A percentile compares a stretch with the other conserved stretches of the same genome.
phyloP scores from a whole-genome alignment of 2,888 invertebrate species.

The Caenorhabditis sp. region DNA sequence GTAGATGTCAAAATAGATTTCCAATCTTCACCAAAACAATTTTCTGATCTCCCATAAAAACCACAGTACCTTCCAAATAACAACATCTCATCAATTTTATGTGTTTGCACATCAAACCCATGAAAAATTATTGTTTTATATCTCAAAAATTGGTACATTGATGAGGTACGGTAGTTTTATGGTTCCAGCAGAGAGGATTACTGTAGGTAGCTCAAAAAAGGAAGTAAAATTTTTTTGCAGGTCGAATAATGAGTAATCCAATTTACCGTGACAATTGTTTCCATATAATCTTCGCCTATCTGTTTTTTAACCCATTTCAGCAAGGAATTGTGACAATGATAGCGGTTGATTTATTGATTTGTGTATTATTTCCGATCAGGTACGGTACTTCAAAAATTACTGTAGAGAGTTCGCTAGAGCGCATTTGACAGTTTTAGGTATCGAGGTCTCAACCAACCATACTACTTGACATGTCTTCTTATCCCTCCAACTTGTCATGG shows the following conservation, averaged over 20 bases:
- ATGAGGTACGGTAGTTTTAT: too few species aligned
- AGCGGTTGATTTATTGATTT: conserved; percentile 6
- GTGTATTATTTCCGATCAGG: conserved; percentile 7
- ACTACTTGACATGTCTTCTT: conserved; percentile 1
- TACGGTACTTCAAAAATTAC: too few species aligned
- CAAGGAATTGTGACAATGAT: conserved; percentile 3
- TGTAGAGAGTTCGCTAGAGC: too few species aligned
- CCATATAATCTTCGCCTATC: conserved; percentile 4
- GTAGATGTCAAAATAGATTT: too few species aligned
- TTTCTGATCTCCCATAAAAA: too few species aligned
- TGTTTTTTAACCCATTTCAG: conserved; percentile 12
- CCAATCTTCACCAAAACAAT: too few species aligned
- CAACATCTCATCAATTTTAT: too few species aligned
- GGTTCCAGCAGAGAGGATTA: too few species aligned
- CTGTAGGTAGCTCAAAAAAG: background rate
- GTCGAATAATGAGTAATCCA: background rate
- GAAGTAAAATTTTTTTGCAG: background rate
- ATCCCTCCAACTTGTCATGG: conserved; percentile 1
- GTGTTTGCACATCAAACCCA: too few species aligned
- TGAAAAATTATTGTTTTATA: too few species aligned
- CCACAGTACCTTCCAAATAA: too few species aligned
- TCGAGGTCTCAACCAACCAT: background rate
- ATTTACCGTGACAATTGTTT: conserved; percentile 7
- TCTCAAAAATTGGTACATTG: too few species aligned
- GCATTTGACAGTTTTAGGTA: background rate